Conservation (phyloP, 2,888 invertebrate genomes). For the Hymenopus coronatus region DNA sequence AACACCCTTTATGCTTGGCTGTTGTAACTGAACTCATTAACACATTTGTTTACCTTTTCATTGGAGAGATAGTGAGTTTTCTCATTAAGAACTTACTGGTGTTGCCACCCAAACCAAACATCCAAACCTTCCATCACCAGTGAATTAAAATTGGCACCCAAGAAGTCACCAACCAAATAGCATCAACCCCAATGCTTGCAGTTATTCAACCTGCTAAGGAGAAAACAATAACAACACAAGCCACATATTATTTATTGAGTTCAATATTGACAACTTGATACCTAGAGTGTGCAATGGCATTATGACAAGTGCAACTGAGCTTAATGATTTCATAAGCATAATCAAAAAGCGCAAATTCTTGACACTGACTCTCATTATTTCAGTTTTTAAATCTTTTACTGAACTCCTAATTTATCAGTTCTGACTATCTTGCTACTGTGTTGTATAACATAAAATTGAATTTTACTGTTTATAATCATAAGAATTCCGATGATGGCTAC, state of each 20-base stretch:
- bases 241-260: not conserved
- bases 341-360: not conserved
- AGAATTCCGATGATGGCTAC: too few relatives aligned
- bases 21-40: not conserved
- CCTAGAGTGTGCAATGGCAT: not conserved
- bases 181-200: slow-evolving; percentile 22
- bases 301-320: not conserved
- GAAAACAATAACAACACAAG: slow-evolving; percentile 20
- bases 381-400: not conserved
- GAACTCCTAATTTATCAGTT: too few relatives aligned
- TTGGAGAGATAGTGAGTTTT: slow-evolving; percentile 10
- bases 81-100: slow-evolving; percentile 19
- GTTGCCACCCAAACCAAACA: slow-evolving; percentile 22
- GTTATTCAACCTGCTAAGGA: slow-evolving; percentile 27
- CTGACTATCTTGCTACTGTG: too few relatives aligned
- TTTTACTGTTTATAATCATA: too few relatives aligned
- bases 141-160: slow-evolving; percentile 21
- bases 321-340: not conserved
- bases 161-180: slow-evolving; percentile 25
- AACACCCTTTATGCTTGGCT: not conserved
- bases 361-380: not conserved
- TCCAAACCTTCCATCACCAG: slow-evolving; percentile 29
- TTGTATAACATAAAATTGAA: too few relatives aligned
- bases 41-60: not conserved
- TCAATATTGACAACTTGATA: not conserved